Conservation (phyloP, 1,140 invertebrate species). For the Prorops nasuta region DNA sequence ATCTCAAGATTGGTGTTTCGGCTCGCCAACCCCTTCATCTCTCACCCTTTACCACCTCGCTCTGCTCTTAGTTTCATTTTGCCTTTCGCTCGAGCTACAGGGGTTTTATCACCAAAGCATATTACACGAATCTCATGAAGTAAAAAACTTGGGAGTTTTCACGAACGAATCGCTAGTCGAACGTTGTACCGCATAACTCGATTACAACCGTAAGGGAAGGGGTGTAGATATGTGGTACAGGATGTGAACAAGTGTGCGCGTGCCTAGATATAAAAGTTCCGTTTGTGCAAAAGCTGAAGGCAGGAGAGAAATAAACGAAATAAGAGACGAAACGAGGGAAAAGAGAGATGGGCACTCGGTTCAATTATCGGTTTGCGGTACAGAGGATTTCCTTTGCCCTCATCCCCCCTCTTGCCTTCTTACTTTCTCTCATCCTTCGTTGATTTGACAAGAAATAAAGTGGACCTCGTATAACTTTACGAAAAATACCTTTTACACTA, state of each 20-base stretch:
- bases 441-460: neutral
- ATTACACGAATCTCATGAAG: constrained; percentile 23
- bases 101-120: constrained; percentile 33
- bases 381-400: constrained; percentile 14
- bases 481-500: too few relatives aligned
- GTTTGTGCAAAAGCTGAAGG: constrained; percentile 1
- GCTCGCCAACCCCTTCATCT: neutral
- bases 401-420: constrained; percentile 16
- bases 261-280: neutral
- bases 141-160: constrained; percentile 44
- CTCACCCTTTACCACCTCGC: constrained; percentile 18
- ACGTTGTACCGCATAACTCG: constrained; percentile 43
- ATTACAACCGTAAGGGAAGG: constrained; percentile 33
- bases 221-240: neutral
- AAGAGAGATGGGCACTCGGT: constrained; percentile 25
- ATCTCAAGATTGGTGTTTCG: constrained; percentile 34
- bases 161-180: constrained; percentile 41
- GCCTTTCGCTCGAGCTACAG: constrained; percentile 11
- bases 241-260: neutral
- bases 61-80: constrained; percentile 13
- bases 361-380: constrained; percentile 39
- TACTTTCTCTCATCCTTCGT: too few relatives aligned
- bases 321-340: neutral
- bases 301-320: neutral
- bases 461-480: too few relatives aligned